phyloP scores from a whole-genome alignment of 2,113 vertebrate species.

The Natator depressus region DNA sequence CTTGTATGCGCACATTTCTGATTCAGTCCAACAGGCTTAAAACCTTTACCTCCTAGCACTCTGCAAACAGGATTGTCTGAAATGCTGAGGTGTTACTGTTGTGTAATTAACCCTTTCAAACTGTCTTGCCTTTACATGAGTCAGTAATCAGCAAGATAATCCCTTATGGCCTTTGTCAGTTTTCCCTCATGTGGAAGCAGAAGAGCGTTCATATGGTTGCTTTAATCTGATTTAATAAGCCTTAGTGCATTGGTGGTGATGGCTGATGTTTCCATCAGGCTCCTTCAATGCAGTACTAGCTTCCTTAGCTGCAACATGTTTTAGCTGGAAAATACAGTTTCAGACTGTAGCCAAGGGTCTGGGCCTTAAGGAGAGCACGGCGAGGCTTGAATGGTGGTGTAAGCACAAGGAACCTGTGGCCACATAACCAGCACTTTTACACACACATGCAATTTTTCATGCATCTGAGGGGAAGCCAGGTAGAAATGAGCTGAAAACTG shows the following conservation, averaged over 20 bases:
- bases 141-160: neutral
- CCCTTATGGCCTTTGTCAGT: neutral
- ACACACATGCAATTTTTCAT: neutral
- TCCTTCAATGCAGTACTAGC: neutral
- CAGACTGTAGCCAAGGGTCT: neutral
- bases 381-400: neutral
- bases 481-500: rapidly evolving
- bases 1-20: neutral
- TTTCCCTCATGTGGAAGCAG: neutral
- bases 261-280: neutral
- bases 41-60: neutral
- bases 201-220: neutral
- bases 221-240: neutral
- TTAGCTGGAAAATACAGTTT: neutral
- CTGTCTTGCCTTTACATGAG: neutral
- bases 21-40: neutral
- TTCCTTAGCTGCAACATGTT: neutral
- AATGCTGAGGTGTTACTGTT: neutral
- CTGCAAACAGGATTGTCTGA: neutral
- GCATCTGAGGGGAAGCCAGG: rapidly evolving
- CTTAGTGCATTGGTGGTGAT: neutral
- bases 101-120: neutral
- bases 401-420: neutral
- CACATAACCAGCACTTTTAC: rapidly evolving
- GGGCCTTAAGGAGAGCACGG: neutral